Evolutionary conservation across 2,797 vertebrate species (phyloP).

Genomic region (Sandelia bainsii): DNA sequence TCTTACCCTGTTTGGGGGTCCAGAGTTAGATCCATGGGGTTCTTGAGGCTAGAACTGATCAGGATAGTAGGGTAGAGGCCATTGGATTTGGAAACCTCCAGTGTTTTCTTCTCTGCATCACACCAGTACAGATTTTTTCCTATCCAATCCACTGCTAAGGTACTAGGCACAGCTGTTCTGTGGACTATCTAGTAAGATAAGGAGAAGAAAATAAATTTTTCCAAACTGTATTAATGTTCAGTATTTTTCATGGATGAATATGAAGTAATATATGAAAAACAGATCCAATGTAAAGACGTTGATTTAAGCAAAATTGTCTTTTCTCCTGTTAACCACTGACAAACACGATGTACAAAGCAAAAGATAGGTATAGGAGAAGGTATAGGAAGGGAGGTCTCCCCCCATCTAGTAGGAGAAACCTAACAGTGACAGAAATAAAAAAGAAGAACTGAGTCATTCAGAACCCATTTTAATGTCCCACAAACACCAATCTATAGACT

Average conservation of each 20-base stretch:
- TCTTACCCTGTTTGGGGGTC: constrained; percentile 93
- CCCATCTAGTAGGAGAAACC: not conserved
- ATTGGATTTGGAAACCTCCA: constrained; percentile 97
- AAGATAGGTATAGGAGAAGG: not conserved
- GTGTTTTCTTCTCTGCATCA: constrained; percentile 93
- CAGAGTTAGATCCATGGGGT: constrained; percentile 91
- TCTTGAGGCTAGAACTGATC: constrained; percentile 92
- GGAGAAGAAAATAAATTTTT: not conserved
- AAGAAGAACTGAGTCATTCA: not conserved
- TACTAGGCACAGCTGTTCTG: constrained; percentile 94
- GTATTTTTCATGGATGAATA: not conserved
- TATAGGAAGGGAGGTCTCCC: not conserved
- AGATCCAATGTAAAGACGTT: no score
- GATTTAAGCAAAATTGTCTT: no score
- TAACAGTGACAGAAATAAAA: not conserved
- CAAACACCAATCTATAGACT: not conserved
- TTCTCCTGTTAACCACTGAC: not conserved
- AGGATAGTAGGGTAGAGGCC: constrained; percentile 95
- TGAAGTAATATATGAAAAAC: no score
- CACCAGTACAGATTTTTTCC: constrained; percentile 99
- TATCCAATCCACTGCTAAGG: constrained; percentile 97
- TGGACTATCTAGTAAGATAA: constrained; percentile 89
- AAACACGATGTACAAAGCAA: not conserved
- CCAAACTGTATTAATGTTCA: not conserved
- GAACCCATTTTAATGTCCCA: not conserved